Evolutionary conservation across 2,888 invertebrate species (phyloP).

Genomic region (Oligia strigilis): DNA sequence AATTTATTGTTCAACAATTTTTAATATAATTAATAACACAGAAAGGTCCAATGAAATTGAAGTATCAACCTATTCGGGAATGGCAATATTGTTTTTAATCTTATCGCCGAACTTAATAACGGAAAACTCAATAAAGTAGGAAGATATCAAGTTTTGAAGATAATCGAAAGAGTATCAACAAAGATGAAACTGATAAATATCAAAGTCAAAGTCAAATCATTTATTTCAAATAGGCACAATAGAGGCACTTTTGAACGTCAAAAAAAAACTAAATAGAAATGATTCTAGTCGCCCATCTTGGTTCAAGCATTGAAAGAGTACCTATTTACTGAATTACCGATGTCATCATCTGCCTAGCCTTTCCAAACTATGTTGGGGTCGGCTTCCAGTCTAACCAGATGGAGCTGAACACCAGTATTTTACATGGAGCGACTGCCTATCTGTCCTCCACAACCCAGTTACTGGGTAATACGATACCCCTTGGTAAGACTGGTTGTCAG

Average conservation of each 20-base stretch:
- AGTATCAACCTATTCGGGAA: conserved; percentile 32
- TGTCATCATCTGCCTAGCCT: not conserved
- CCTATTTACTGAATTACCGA: not conserved
- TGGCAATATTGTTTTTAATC: conserved; percentile 59
- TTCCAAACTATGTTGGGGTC: no score
- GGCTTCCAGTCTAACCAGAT: no score
- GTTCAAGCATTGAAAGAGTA: not conserved
- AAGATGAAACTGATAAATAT: not conserved
- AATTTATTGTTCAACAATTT: conserved; percentile 31
- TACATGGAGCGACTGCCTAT: no score
- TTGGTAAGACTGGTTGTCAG: no score
- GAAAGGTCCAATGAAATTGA: conserved; percentile 35
- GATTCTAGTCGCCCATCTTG: no score
- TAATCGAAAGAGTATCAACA: conserved; percentile 32
- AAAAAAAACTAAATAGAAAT: no score
- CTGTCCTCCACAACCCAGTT: no score
- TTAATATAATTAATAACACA: conserved; percentile 40
- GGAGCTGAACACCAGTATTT: no score
- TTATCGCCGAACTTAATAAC: conserved; percentile 38
- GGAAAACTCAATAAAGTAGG: not conserved
- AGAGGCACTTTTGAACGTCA: no score
- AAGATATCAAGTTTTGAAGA: conserved; percentile 37
- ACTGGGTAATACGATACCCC: no score
- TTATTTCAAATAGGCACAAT: no score
- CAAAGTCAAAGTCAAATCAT: no score